Evolutionary conservation across 2,888 invertebrate genomes (phyloP), one percentile per base, ranked within the genome.

Genomic region (Catocala nupta): DNA sequence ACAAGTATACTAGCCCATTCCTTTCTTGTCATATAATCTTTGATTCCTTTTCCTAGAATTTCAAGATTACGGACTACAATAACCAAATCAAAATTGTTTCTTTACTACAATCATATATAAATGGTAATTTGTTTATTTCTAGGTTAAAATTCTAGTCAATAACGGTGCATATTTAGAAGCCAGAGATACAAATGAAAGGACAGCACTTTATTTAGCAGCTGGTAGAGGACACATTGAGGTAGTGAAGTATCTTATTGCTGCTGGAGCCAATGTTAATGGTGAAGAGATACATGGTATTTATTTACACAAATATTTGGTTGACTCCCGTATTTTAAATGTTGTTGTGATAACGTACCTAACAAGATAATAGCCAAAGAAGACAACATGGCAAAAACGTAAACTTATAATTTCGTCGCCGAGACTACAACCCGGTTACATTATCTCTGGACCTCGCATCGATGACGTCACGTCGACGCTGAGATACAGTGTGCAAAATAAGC

Each of bases 261-360:
- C 91, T 55, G 96, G 96, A 13, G 96, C 96, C 9, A 95, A 96
- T 85, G 90, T 96, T 0, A 96, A 96, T 81, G 91, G 95, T 42
- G 97, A 97, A 88, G 96, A 97, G 83, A 95, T 95, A 66, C 95
- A 96, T 78, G 96, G 95, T 95, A 84, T 11, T 25, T 25, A 25
- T 25, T 25, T 25, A 25, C 25, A 25, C 16, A 16, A 16, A 16
- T 25, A 25, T 25, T 25, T 25, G 25, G 25, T 25, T 25, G 25
- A 3, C 25, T 25, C 25, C 25, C 25, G 4, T 25, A 25, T 25
- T 25, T 25, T 25, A 25, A 25, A 3, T 25, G 25, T 25, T 25
- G 25, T 25, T 25, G 25, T 25, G 25, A 25, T 25, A 25, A 3
- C 25, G 25, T 25, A 25, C 25, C 25, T 25, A 25, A 25, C 4